phyloP scores from a whole-genome alignment of 2,113 vertebrate genomes.

The Pimephales promelas region DNA sequence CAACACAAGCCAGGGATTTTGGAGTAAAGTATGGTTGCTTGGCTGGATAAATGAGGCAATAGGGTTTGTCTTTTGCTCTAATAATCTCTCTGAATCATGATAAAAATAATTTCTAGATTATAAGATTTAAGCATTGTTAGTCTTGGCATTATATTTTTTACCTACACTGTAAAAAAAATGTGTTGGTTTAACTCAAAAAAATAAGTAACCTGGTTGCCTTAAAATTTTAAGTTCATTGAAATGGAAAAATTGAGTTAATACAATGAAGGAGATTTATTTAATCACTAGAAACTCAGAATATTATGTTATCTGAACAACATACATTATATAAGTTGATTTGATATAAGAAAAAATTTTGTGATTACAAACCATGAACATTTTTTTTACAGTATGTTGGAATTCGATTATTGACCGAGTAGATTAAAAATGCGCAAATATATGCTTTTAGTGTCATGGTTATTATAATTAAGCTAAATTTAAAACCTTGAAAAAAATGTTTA shows the following conservation, averaged over 20 bases:
- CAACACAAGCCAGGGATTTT: background rate
- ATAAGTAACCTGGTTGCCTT: too few species aligned
- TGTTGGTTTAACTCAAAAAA: too few species aligned
- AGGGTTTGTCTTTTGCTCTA: conserved; percentile 1
- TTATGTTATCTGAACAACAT: too few species aligned
- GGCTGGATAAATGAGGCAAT: background rate
- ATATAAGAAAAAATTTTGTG: too few species aligned
- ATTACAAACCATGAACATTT: too few species aligned
- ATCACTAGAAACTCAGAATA: too few species aligned
- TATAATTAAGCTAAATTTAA: background rate
- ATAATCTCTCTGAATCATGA: background rate
- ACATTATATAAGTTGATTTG: too few species aligned
- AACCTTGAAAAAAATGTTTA: background rate
- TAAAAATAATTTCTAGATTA: background rate
- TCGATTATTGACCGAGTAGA: background rate
- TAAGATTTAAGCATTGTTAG: background rate
- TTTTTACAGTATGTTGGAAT: background rate
- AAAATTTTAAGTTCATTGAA: too few species aligned
- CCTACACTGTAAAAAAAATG: too few species aligned
- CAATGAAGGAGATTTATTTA: too few species aligned
- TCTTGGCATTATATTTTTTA: background rate
- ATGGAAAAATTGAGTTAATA: too few species aligned
- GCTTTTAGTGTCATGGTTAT: background rate
- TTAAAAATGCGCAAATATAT: background rate
- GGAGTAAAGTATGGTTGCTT: background rate